Base-by-base conservation (phyloP, 2,113 vertebrate genomes). In the Anhinga rufa region DNA sequence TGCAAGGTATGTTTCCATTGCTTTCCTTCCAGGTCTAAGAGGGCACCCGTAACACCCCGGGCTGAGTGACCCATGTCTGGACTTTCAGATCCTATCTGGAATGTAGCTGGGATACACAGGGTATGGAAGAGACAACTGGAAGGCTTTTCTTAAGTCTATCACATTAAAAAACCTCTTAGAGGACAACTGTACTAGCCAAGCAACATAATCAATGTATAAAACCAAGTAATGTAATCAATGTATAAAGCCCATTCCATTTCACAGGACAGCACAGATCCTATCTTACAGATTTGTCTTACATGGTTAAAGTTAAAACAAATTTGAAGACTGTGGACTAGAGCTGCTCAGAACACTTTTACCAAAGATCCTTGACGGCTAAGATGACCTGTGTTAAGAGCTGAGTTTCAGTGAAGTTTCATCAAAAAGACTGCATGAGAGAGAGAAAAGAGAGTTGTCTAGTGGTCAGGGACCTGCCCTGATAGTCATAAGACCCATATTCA, bases 31-130 rank as follows among this genome's bases (percentile, higher is more conserved):
- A 79, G 82, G 76, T 64, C 68, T 88, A 83, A 89, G 58, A 91
- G 88, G 71, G 34, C 85, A 92, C 58, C 70, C 7, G 4, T 91
- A 82, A 64, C 31, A 82, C 51, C 54, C 68, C n/a, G 86, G 74
- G 82, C 72, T 87, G 51, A 93, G 38, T 94, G 92, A 84, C 88
- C 94, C 48, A 36, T 90, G 77, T 52, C 86, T 88, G 38, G 87
- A 97, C 76, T 92, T 96, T 95, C 97, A 89, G 49, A 90, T 83
- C n/a, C 75, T 79, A 92, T 96, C 88, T 90, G 81, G 58, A 96
- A 92, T 82, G 57, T 88, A 66, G 19, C 61, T 82, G 75, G 81
- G 65, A 93, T 65, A 77, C 4, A 7, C 57, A 82, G 36, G 61
- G 46, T 74, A 64, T 55, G 13, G 52, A 85, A 71, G 52, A 88